Evolutionary conservation across 2,113 vertebrate genomes (phyloP), one percentile per base, ranked within the genome.

Genomic region (Neolamprologus ventralis): DNA sequence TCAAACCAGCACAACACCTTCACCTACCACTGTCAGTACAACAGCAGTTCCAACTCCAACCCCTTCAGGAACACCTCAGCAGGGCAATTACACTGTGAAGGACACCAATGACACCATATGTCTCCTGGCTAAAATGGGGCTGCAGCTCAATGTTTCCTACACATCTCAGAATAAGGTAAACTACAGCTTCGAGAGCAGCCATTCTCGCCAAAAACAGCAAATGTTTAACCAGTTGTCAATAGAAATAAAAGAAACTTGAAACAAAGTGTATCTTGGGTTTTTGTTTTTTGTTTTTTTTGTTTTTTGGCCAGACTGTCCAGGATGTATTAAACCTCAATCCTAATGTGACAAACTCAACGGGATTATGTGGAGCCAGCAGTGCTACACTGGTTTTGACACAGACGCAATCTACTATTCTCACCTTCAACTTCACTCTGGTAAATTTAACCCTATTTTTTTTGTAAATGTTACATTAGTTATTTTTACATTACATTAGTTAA

Each of bases 141-240:
- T 99, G 54, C 98, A 98, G 93, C 95, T 98, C 85, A 98, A 98
- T 37, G 10, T 98, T 88, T 97, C 97, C 81, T 97, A 97, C 23
- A 17, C 92, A 40, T 95, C 95, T 57, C 33, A 85, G 94, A 93
- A 94, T 94, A 93, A 94, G 97, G 97, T 96, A 90, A 96, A 5
- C 4, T 7, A 21, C 40, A 73, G 40, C 8, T 31, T 78, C 26
- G n/a, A 17, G 11, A 31, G 9, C 19, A 57, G 40, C 3, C 10
- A 31, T 2, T 65, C 16, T 17, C 19, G 7, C 14, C 26, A 7
- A 9, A 26, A 6, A 40, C 35, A 7, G n/a, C 42, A 68, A 14
- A 6, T 4, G 1, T 51, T 63, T 16, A 7, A 63, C 23, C 5
- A 21, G 5, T 37, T 37, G 3, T 68, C 13, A 9, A 11, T 60